Evolutionary conservation across 1,140 invertebrate genomes (phyloP).

Genomic region (Eufriesea mexicana): DNA sequence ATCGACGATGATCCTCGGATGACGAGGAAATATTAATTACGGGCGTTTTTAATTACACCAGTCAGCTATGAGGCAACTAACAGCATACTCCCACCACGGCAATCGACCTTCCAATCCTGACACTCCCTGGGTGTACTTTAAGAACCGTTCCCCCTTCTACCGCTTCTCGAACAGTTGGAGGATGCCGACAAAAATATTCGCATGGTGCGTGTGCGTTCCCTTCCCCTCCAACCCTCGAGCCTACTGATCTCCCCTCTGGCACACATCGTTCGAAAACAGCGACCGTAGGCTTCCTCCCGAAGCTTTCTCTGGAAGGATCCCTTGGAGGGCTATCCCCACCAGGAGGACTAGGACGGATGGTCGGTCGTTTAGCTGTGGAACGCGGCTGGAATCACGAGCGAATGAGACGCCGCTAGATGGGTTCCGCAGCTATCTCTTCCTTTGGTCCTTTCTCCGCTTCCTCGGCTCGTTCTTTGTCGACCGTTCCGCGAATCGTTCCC

Average conservation of each 20-base stretch:
- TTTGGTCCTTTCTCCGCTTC: constrained; percentile 38
- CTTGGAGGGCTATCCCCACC: constrained; percentile 47
- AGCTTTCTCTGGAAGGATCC: constrained; percentile 43
- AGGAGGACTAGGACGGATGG: constrained; percentile 38
- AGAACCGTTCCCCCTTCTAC: constrained; percentile 41
- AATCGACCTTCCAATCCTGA: constrained; percentile 63
- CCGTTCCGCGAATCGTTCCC: constrained; percentile 60
- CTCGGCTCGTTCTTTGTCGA: constrained; percentile 53
- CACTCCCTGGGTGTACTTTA: constrained; percentile 53
- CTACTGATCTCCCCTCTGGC: constrained; percentile 9
- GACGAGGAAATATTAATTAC: constrained; percentile 42
- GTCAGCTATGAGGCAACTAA: constrained; percentile 34
- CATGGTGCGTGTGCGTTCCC: constrained; percentile 32
- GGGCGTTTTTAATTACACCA: constrained; percentile 57
- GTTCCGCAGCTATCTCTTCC: constrained; percentile 35
- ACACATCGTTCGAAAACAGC: constrained; percentile 34
- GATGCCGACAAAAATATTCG: constrained; percentile 54
- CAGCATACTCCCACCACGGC: constrained; percentile 46
- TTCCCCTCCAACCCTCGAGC: background rate
- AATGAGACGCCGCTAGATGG: constrained; percentile 60
- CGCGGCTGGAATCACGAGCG: constrained; percentile 54
- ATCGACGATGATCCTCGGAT: background rate
- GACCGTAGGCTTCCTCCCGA: constrained; percentile 40
- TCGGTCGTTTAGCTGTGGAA: constrained; percentile 42
- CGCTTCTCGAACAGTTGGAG: constrained; percentile 24